phyloP scores from a whole-genome alignment of 2,797 vertebrate genomes.

The Takifugu ocellatus region DNA sequence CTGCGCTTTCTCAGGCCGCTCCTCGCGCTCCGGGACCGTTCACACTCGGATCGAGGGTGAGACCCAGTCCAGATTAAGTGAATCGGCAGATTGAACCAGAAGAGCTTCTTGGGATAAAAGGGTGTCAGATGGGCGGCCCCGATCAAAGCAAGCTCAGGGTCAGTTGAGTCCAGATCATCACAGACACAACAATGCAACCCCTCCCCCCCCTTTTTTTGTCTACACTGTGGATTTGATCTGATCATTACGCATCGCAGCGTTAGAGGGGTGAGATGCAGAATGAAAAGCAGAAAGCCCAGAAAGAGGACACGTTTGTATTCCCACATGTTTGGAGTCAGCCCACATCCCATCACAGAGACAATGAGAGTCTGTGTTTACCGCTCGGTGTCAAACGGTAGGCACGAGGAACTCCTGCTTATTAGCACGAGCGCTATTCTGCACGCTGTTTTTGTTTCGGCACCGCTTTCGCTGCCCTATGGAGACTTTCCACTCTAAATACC shows the following conservation, averaged over 20 bases:
- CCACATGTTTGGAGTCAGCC: constrained; percentile 29
- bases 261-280: constrained; percentile 7
- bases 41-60: constrained; percentile 12
- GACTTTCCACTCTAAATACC: constrained; percentile 70
- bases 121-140: constrained; percentile 38
- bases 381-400: constrained; percentile 42
- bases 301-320: constrained; percentile 39
- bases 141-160: constrained; percentile 43
- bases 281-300: constrained; percentile 40
- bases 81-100: constrained; percentile 28
- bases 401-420: constrained; percentile 54
- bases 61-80: constrained; percentile 27
- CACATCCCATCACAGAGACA: constrained; percentile 33
- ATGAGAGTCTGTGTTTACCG: constrained; percentile 54
- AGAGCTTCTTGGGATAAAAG: constrained; percentile 45
- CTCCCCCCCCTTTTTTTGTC: constrained; percentile 29
- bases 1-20: constrained; percentile 14
- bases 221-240: constrained; percentile 26
- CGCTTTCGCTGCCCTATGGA: constrained; percentile 59
- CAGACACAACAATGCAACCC: constrained; percentile 26
- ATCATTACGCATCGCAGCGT: constrained; percentile 31
- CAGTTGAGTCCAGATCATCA: constrained; percentile 22
- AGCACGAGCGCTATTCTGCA: constrained; percentile 34
- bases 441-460: constrained; percentile 49
- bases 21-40: background rate